Evolutionary conservation across 2,113 vertebrate species (phyloP), one percentile per base, ranked within the genome.

Genomic region (Pseudopodoces humilis): DNA sequence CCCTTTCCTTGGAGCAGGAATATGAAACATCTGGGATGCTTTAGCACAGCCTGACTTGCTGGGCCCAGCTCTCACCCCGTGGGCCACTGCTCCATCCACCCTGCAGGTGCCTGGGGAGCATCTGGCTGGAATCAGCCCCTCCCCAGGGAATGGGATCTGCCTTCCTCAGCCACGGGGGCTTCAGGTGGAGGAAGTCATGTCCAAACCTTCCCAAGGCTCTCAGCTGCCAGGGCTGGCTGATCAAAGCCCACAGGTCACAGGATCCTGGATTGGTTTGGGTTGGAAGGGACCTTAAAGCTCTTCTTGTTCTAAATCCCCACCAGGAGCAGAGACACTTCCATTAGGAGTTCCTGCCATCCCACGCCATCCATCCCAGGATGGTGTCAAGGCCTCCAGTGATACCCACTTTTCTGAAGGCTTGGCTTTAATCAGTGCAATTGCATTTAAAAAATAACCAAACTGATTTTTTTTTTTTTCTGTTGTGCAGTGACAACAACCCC

Each of bases 121-220:
- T 70, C 52, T 7, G 27, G 43, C 41, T 58, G 58, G 63, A 19
- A 11, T 52, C 21, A 37, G 33, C 88, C 63, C 1, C 20, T 87
- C 22, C 76, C 47, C 43, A 37, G 30, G 35, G 28, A 83, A 21
- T 1, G 0, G 18, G 31, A 41, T 21, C 41, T 67, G 10, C 59
- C 39, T 21, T 35, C 52, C 49, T 4, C 1, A 56, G 44, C 24
- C 50, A 4, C 0, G 0, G 35, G 43, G 9, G n/a, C 37, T 86
- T 50, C 64, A 67, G 76, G 6, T n/a, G 41, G 44, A 72, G n/a
- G 35, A 30, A 50, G 3, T 7, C 33, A 2, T 3, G 6, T 58
- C 53, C 67, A 52, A 53, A 67, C 46, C 71, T 69, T 62, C 82
- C 67, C 31, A 15, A 86, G 15, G 27, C 67, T 52, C 39, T 52